phyloP scores from a whole-genome alignment of 2,113 vertebrate species.

The Piprites chloris region DNA sequence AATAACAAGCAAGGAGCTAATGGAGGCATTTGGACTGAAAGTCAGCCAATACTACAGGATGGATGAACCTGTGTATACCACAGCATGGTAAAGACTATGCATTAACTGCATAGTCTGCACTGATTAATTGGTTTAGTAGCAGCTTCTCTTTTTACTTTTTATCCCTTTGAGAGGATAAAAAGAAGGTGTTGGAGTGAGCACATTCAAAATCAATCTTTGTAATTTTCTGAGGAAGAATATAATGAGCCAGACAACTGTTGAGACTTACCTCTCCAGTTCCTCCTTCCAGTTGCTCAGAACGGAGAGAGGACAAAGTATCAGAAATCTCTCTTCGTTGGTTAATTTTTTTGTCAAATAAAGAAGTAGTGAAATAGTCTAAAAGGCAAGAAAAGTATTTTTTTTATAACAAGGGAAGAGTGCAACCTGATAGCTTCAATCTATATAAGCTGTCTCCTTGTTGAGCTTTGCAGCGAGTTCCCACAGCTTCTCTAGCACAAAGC shows the following conservation, averaged over 20 bases:
- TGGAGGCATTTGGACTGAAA: neutral
- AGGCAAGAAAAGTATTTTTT: neutral
- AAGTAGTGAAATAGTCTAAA: slow-evolving; percentile 86
- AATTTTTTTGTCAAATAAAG: slow-evolving; percentile 77
- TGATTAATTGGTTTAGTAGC: neutral
- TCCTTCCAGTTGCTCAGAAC: slow-evolving; percentile 89
- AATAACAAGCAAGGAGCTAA: neutral
- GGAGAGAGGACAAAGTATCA: slow-evolving; percentile 89
- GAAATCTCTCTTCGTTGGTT: slow-evolving; percentile 75
- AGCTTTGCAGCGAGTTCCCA: neutral
- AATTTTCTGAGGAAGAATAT: neutral
- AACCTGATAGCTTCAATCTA: neutral
- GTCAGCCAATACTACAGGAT: neutral
- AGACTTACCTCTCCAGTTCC: slow-evolving; percentile 81
- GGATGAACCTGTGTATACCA: neutral
- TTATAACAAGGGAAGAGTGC: neutral
- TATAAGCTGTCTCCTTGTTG: neutral
- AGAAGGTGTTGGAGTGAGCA: neutral
- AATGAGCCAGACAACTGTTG: neutral
- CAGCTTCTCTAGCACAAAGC: neutral
- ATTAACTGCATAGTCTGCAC: neutral
- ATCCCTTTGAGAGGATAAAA: neutral
- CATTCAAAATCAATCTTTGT: neutral
- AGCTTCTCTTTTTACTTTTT: neutral
- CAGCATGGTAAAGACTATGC: neutral